Evolutionary conservation across 2,113 vertebrate species (phyloP).

Genomic region (Pseudorhombus dupliciocellatus): DNA sequence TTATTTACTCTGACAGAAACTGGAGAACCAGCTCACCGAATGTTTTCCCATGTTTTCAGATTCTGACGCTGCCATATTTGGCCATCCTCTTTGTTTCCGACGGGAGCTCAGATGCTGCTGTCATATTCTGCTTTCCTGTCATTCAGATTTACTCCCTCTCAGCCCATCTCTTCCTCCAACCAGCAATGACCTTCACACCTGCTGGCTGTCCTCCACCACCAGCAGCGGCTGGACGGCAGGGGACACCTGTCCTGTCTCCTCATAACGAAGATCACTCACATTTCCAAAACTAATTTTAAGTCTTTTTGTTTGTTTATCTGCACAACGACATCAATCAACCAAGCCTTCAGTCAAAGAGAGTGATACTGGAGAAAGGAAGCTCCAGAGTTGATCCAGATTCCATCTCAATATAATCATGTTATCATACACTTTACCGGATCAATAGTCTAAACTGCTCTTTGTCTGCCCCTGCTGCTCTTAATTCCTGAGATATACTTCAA

Average conservation of each 20-base stretch:
- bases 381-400: not conserved
- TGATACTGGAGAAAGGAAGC: not conserved
- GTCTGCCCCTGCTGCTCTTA: not conserved
- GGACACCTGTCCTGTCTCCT: not conserved
- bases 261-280: too few species aligned
- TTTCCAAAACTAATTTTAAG: too few species aligned
- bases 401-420: not conserved
- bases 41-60: too few species aligned
- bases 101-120: not conserved
- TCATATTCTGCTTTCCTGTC: not conserved
- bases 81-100: not conserved
- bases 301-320: not conserved
- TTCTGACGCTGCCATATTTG: not conserved
- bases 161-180: not conserved
- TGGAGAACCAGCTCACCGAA: not conserved
- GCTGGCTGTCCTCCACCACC: not conserved
- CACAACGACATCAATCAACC: not conserved
- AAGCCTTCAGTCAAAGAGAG: not conserved
- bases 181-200: not conserved
- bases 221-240: not conserved
- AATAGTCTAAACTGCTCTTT: not conserved
- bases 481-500: not conserved
- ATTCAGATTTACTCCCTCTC: not conserved
- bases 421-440: not conserved
- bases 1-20: not conserved